Evolutionary conservation across 2,888 invertebrate genomes (phyloP), one percentile per base, ranked within the genome.

Genomic region (Ochropleura leucogaster): DNA sequence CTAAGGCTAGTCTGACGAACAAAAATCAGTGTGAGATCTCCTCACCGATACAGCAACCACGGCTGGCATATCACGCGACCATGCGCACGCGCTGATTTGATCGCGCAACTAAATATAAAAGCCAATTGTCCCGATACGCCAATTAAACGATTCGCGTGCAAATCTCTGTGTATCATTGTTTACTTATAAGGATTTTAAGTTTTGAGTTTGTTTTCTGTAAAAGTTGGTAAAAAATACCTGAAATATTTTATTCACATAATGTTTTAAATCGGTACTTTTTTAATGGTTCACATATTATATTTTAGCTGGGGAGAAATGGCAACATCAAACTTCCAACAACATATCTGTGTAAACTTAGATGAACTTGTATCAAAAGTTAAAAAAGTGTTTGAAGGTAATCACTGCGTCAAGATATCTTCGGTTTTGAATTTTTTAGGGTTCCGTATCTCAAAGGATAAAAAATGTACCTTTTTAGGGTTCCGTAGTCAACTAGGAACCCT

Each of bases 51-150:
- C 60, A 12, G 8, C 64, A 76, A 84, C 84, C 84, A 74, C 85
- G 59, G 55, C 72, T 88, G 88, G 74, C 87, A 88, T 88, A 88
- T 85, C 88, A 95, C 94, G 94, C 94, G 91, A 95, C 90, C 55
- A 18, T 47, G 79, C 83, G 79, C 88, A 84, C 85, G 85, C 83
- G 83, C 65, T 60, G 78, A 83, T 85, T 67, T 65, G 68, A 83
- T 82, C 92, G 85, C 81, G 81, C 87, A 87, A 81, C 68, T 78
- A 82, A 69, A 82, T 85, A 84, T 79, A 84, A 83, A 78, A 87
- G 86, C 63, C 79, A 77, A 82, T 86, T 78, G 79, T 76, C 74
- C 12, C 69, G 85, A 87, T 88, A 62, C 78, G 77, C 81, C 85
- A 87, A 88, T 88, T 89, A 89, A 84, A 84, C 72, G 67, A 78